Percentiles rank a stretch among this genome's conserved stretches.
These are phyloP conservation scores for Cinara cedri DNA, from an alignment of 2,888 invertebrate species.

Conservation along the genomic window DNA sequence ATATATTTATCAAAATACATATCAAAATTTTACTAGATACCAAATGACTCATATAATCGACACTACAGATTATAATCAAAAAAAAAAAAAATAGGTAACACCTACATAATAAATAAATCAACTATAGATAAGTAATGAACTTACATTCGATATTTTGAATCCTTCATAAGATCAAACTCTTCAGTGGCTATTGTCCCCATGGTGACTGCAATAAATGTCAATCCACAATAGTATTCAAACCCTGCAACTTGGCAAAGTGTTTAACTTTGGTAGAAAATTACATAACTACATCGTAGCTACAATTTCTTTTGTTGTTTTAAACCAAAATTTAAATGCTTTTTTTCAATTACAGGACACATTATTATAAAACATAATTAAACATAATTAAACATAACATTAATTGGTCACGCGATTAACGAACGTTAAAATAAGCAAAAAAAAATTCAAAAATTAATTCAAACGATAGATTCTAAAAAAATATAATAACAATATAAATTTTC, in stretches of 20 bases:
- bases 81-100: background rate
- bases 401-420: background rate
- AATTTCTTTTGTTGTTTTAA: background rate
- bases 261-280: background rate
- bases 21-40: no score
- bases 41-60: slow-evolving; percentile 49
- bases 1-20: no score
- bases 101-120: slow-evolving; percentile 15
- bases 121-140: slow-evolving; percentile 59
- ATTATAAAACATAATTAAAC: slow-evolving; percentile 21
- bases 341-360: slow-evolving; percentile 7
- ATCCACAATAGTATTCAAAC: background rate
- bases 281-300: slow-evolving; percentile 29
- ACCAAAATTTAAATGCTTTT: slow-evolving; percentile 26
- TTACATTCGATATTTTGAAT: slow-evolving; percentile 80
- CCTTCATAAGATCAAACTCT: slow-evolving; percentile 80
- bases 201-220: background rate
- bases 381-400: slow-evolving; percentile 1
- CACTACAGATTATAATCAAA: slow-evolving; percentile 35
- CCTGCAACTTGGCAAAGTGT: background rate
- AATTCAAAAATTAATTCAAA: slow-evolving; percentile 29
- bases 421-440: slow-evolving; percentile 13
- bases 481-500: slow-evolving; percentile 35
- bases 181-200: slow-evolving; percentile 69
- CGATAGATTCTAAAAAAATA: slow-evolving; percentile 36